Evolutionary conservation across 2,888 invertebrate genomes (phyloP), one percentile per base, ranked within the genome.

Genomic region (Rotaria socialis): DNA sequence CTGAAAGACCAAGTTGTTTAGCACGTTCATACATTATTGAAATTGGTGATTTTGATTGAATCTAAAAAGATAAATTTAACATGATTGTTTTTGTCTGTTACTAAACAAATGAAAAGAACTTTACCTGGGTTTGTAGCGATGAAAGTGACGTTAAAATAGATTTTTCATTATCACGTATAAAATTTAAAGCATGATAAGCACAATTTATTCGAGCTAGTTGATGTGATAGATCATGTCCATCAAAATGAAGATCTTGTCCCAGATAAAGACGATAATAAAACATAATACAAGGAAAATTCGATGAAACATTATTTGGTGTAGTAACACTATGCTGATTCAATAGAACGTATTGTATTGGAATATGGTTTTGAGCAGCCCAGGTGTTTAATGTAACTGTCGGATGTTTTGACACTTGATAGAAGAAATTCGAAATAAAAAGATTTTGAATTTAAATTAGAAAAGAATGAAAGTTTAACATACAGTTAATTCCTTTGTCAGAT

Each of bases 11-110:
- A 19, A 67, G 27, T 67, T 67, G 35, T 35, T 41, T 35, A 19
- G 67, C 67, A 35, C 67, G 67, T 67, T 67, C 67, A 35, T 67
- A 67, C 67, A 67, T 67, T 19, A 67, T 35, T 27, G 67, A 27
- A 7, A 67, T 67, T 67, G 14, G 35, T 1, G 67, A 67, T 67
- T 67, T 67, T 35, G 35, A 19, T 67, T 67, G 35, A 35, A 6
- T 35, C 67, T 67, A 67, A 67, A 35, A 67, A 35, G 11, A 16
- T 3, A 16, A 0, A 67, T 14, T 16, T 55, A 19, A 16, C 4
- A 1, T 14, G 14, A 16, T 16, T 55, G 4, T 55, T 55, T 55
- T 16, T 16, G 16, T 11, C 5, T 11, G 52, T 16, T 5, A 55
- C 11, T 4, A 55, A 16, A 55, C 5, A 16, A 14, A 55, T 16